phyloP scores from a whole-genome alignment of 1,140 invertebrate species.

The Mizuhopecten yessoensis region DNA sequence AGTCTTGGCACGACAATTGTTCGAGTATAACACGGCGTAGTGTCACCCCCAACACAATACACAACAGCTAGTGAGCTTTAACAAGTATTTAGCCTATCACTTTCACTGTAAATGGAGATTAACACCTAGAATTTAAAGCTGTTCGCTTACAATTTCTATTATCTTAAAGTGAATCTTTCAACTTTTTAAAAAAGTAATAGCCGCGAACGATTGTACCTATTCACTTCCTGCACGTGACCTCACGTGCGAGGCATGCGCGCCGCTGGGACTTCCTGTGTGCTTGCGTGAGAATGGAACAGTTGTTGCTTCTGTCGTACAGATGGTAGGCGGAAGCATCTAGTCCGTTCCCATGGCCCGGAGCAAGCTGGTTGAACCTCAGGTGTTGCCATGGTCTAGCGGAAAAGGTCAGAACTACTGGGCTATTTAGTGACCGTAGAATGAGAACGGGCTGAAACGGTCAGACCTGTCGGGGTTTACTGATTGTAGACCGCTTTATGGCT shows the following conservation, averaged over 20 bases:
- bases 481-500: too few species aligned
- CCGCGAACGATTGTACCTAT: neutral
- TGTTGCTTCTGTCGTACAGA: neutral
- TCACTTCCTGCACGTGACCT: slow-evolving; percentile 23
- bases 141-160: neutral
- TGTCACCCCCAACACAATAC: neutral
- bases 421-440: too few species aligned
- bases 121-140: slow-evolving; percentile 32
- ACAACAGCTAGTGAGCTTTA: neutral
- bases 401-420: too few species aligned
- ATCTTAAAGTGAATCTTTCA: slow-evolving; percentile 23
- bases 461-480: too few species aligned
- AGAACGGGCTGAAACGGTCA: too few species aligned
- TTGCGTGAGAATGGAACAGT: slow-evolving; percentile 7
- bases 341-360: neutral
- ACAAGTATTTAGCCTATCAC: neutral
- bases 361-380: neutral
- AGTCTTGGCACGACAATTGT: neutral
- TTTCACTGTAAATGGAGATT: neutral
- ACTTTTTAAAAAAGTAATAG: slow-evolving; percentile 27
- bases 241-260: slow-evolving; percentile 19
- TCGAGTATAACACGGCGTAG: neutral
- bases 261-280: neutral
- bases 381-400: too few species aligned
- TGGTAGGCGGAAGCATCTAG: neutral